A percentile compares a stretch with the other conserved stretches of the same genome.
phyloP scores from a whole-genome alignment of 1,140 invertebrate genomes.

The Temnothorax curvispinosus region DNA sequence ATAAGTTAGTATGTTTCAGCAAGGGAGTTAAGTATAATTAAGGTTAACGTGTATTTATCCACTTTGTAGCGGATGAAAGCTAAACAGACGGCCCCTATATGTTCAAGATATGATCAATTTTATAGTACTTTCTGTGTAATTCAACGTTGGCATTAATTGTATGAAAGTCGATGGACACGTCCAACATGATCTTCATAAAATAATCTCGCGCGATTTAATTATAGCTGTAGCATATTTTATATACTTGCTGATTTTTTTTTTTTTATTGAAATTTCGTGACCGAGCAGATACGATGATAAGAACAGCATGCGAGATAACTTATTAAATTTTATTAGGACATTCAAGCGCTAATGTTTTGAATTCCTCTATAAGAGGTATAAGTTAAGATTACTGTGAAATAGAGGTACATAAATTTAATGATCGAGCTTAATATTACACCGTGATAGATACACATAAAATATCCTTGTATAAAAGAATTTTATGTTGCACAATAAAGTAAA shows the following conservation, averaged over 20 bases:
- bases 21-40: conserved; percentile 28
- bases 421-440: neutral
- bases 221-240: neutral
- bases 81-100: conserved; percentile 10
- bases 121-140: conserved; percentile 22
- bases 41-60: conserved; percentile 44
- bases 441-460: neutral
- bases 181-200: conserved; percentile 6
- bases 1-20: conserved; percentile 11
- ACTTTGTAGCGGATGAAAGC: conserved; percentile 22
- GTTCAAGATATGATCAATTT: conserved; percentile 46
- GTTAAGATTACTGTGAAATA: neutral
- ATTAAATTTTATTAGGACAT: conserved; percentile 16
- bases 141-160: conserved; percentile 7
- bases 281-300: neutral
- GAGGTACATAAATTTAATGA: neutral
- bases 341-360: neutral
- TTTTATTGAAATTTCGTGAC: neutral
- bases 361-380: neutral
- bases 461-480: neutral
- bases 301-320: neutral
- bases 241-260: neutral
- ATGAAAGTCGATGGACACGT: conserved; percentile 37
- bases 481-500: neutral
- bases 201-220: conserved; percentile 41